phyloP scores from a whole-genome alignment of 2,797 vertebrate species.

The Masticophis lateralis region DNA sequence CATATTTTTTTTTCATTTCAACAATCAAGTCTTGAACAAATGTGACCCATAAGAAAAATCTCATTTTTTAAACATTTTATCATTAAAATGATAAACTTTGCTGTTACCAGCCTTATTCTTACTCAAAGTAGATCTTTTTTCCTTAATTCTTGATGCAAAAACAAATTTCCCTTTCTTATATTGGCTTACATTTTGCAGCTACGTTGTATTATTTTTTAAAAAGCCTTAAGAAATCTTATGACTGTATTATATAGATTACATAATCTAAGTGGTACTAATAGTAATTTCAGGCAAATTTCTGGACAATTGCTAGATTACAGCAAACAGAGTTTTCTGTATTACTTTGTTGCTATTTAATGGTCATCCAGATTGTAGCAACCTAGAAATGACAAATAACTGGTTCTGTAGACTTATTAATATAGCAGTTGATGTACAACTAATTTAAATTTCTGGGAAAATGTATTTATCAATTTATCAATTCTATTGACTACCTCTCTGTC shows the following conservation, averaged over 20 bases:
- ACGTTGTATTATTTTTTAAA: neutral
- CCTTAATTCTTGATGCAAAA: neutral
- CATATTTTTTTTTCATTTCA: neutral
- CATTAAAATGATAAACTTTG: neutral
- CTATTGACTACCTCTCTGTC: neutral
- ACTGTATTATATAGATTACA: neutral
- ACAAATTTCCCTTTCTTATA: neutral
- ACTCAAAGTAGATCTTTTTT: neutral
- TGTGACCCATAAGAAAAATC: neutral
- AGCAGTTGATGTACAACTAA: neutral
- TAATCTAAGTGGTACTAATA: neutral
- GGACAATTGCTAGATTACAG: neutral
- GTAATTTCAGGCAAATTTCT: neutral
- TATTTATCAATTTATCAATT: neutral
- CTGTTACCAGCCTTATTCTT: neutral
- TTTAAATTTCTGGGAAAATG: neutral
- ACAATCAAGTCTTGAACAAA: neutral
- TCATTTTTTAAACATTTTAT: neutral
- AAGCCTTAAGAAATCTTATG: neutral
- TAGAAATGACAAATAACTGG: neutral
- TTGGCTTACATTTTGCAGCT: neutral
- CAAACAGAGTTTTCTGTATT: neutral
- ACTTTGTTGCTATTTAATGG: neutral
- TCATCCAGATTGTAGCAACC: neutral
- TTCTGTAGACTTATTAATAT: neutral